Evolutionary conservation across 1,140 invertebrate species (phyloP).

Genomic region (Hermetia illucens): DNA sequence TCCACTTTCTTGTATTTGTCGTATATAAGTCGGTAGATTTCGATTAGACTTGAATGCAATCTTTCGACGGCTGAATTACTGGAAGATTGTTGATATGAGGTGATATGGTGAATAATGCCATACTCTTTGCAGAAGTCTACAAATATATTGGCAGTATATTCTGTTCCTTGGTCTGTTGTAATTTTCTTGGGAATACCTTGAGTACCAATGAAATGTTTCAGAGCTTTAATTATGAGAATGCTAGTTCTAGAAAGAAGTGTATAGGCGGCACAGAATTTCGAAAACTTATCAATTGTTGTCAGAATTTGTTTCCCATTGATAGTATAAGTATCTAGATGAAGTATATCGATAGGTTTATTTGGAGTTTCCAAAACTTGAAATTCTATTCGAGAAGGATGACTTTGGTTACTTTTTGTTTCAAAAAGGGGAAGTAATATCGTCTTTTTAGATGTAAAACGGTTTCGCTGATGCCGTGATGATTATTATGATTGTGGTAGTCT

Average conservation of each 20-base stretch:
- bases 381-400: slow-evolving; percentile 14
- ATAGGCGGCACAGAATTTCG: slow-evolving; percentile 17
- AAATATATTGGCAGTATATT: slow-evolving; percentile 12
- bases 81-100: slow-evolving; percentile 9
- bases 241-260: slow-evolving; percentile 8
- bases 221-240: slow-evolving; percentile 8
- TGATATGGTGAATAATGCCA: slow-evolving; percentile 12
- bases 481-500: slow-evolving; percentile 14
- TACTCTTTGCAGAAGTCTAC: slow-evolving; percentile 12
- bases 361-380: slow-evolving; percentile 13
- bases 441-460: slow-evolving; percentile 6
- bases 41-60: slow-evolving; percentile 14
- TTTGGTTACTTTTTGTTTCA: slow-evolving; percentile 4
- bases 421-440: slow-evolving; percentile 11
- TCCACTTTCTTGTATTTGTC: slow-evolving; percentile 7
- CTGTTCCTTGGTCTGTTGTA: slow-evolving; percentile 10
- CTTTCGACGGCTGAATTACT: slow-evolving; percentile 11
- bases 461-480: slow-evolving; percentile 14
- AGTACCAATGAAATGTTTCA: slow-evolving; percentile 11
- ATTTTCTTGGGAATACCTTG: slow-evolving; percentile 12
- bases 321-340: slow-evolving; percentile 16
- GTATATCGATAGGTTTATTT: slow-evolving; percentile 15
- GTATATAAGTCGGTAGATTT: slow-evolving; percentile 12
- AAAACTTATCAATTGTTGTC: slow-evolving; percentile 21
- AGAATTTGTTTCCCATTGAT: slow-evolving; percentile 12